Conservation (phyloP, 2,797 vertebrate species). For the Macropodus opercularis region DNA sequence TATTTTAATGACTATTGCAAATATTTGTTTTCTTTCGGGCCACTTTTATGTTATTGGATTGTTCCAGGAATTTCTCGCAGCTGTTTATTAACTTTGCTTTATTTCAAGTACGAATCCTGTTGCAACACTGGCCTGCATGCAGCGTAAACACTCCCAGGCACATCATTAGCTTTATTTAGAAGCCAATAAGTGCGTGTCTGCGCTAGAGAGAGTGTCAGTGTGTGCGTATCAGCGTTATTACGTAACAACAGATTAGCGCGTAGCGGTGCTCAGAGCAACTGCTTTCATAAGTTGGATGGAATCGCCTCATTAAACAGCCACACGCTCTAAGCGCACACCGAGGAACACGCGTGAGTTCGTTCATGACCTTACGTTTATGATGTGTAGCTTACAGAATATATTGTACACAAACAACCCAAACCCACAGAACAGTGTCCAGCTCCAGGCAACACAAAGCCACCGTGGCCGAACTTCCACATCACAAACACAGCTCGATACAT, state of each 20-base stretch:
- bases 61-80: slow-evolving; percentile 4
- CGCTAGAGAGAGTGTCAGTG: neutral
- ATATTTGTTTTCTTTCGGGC: slow-evolving; percentile 9
- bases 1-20: neutral
- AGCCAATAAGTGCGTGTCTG: slow-evolving; percentile 5
- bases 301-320: slow-evolving; percentile 47
- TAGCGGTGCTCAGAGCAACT: slow-evolving; percentile 37
- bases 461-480: slow-evolving; percentile 10
- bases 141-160: slow-evolving; percentile 26
- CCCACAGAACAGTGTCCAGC: slow-evolving; percentile 6
- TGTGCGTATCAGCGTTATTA: slow-evolving; percentile 35
- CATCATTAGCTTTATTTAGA: slow-evolving; percentile 46
- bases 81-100: neutral
- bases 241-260: slow-evolving; percentile 60
- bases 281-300: slow-evolving; percentile 51
- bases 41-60: neutral
- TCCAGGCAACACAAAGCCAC: slow-evolving; percentile 7
- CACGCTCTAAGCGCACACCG: neutral
- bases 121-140: slow-evolving; percentile 11
- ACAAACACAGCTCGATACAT: neutral
- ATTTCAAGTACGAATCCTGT: slow-evolving; percentile 27
- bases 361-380: neutral
- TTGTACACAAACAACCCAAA: neutral
- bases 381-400: no score
- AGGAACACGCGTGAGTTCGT: slow-evolving; percentile 13